Percentiles rank a stretch among this genome's conserved stretches.
These are phyloP conservation scores for Labeo catla DNA, from an alignment of 2,113 vertebrate genomes.

Conservation along the genomic window DNA sequence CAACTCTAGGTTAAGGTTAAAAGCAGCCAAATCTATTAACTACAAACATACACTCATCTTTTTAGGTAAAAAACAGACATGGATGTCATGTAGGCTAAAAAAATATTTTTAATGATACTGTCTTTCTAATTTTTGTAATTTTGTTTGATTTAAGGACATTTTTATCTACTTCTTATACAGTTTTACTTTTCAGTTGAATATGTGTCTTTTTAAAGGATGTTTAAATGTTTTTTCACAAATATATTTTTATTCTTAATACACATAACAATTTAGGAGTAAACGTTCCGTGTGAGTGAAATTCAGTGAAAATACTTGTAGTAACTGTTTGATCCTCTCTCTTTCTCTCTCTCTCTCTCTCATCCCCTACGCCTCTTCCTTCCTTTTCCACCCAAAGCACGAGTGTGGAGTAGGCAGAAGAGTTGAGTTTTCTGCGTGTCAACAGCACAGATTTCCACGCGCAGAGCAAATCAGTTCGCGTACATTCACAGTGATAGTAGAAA, in stretches of 20 bases:
- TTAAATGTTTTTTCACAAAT: not conserved
- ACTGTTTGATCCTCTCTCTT: not conserved
- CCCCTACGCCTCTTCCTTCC: slow-evolving; percentile 82
- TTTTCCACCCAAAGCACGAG: slow-evolving; percentile 74
- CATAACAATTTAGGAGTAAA: not conserved
- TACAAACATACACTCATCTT: too few species aligned
- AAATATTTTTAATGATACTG: not conserved
- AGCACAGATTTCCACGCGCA: slow-evolving; percentile 21
- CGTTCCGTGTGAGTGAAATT: not conserved
- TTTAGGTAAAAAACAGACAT: too few species aligned
- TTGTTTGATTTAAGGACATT: not conserved
- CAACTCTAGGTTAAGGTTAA: too few species aligned
- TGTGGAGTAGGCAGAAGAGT: slow-evolving; percentile 6
- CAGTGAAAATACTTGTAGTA: not conserved
- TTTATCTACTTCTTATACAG: not conserved
- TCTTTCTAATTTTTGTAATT: not conserved
- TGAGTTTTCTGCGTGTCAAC: slow-evolving; percentile 48
- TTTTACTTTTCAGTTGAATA: not conserved
- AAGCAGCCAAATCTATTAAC: too few species aligned
- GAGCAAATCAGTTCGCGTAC: not conserved
- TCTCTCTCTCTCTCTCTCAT: slow-evolving; percentile 31
- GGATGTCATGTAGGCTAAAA: too few species aligned
- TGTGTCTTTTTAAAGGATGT: not conserved
- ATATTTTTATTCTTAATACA: not conserved
- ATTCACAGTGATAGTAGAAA: slow-evolving; percentile 48